A percentile compares a stretch with the other conserved stretches of the same genome.
Evolutionary conservation across 37 sponge, comb jelly and placozoan species (phyloP).

Genomic region (Chondrilla cf. caribensis): DNA sequence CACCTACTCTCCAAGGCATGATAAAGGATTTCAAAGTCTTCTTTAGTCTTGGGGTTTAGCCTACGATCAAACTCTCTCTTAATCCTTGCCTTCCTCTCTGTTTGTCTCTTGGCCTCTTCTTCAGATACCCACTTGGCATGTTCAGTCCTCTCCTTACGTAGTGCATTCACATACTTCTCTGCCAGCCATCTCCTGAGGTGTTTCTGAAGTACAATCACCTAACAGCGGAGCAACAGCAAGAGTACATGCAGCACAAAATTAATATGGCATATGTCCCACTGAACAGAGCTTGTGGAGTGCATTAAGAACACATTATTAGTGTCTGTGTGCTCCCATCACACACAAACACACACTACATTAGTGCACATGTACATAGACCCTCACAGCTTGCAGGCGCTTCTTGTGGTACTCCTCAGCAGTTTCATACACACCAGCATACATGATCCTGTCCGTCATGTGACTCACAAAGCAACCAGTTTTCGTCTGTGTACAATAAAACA

Average conservation of each 20-base stretch:
- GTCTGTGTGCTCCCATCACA: too few species aligned
- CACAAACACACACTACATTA: neutral
- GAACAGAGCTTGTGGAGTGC: too few species aligned
- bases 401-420: constrained; percentile 79
- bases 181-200: constrained; percentile 85
- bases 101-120: constrained; percentile 45
- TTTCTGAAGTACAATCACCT: constrained; percentile 84
- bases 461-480: constrained; percentile 73
- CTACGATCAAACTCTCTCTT: constrained; percentile 81
- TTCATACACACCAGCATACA: constrained; percentile 68
- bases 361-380: neutral
- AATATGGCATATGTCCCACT: too few species aligned
- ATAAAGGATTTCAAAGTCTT: constrained; percentile 93
- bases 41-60: constrained; percentile 82
- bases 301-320: neutral
- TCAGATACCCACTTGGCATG: constrained; percentile 67
- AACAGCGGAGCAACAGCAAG: neutral
- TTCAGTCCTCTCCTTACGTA: constrained; percentile 50
- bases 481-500: constrained; percentile 48
- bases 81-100: constrained; percentile 68
- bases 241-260: too few species aligned
- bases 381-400: constrained; percentile 64
- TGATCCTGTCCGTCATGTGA: constrained; percentile 42
- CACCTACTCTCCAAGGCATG: constrained; percentile 84
- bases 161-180: constrained; percentile 50